phyloP scores from a whole-genome alignment of 1,140 invertebrate genomes.

The Calliphora vicina region DNA sequence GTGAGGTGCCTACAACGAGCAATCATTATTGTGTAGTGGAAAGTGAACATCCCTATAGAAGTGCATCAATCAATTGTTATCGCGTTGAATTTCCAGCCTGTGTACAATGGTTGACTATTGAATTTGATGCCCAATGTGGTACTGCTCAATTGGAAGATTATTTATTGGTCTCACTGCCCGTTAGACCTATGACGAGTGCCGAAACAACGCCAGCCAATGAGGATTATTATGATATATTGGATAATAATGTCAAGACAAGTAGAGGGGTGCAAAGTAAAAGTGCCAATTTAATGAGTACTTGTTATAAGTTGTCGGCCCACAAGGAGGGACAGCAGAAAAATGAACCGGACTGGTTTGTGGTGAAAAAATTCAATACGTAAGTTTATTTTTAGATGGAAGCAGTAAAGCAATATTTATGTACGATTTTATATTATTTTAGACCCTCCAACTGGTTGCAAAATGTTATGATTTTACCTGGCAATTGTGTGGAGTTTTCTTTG shows the following conservation, averaged over 20 bases:
- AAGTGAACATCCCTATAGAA: constrained; percentile 96
- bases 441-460: constrained; percentile 86
- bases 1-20: constrained; percentile 68
- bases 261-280: constrained; percentile 40
- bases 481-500: constrained; percentile 92
- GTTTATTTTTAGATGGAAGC: constrained; percentile 19
- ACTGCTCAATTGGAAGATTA: constrained; percentile 95
- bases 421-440: constrained; percentile 60
- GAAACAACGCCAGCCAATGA: constrained; percentile 42
- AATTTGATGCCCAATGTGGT: constrained; percentile 91
- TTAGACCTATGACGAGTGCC: constrained; percentile 41
- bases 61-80: constrained; percentile 86
- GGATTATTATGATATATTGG: constrained; percentile 55
- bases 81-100: constrained; percentile 87
- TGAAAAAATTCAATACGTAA: constrained; percentile 63
- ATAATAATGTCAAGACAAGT: constrained; percentile 48
- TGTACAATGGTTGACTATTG: constrained; percentile 91
- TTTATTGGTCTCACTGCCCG: constrained; percentile 86
- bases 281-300: constrained; percentile 53
- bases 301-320: constrained; percentile 38
- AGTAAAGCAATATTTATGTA: no score
- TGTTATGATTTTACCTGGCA: constrained; percentile 88
- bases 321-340: constrained; percentile 40
- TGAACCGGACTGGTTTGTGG: constrained; percentile 57
- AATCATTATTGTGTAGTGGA: constrained; percentile 92